Percentiles rank a stretch among this genome's conserved stretches.
These are phyloP conservation scores for Bathybates hornii DNA, from an alignment of 2,113 vertebrate genomes.

Conservation along the genomic window DNA sequence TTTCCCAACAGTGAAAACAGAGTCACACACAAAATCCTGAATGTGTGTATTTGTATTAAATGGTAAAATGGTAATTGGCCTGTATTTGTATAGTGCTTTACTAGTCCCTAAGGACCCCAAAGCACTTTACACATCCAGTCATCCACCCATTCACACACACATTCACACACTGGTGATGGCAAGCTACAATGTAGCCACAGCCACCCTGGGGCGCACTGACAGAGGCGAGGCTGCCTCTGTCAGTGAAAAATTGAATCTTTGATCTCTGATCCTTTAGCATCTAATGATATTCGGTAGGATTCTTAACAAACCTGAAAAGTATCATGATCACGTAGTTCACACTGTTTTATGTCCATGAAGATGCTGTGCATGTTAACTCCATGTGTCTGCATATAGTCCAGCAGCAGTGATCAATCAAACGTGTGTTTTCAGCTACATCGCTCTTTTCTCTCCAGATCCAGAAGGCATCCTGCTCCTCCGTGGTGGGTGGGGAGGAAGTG, in stretches of 20 bases:
- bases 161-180: no score
- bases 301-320: not conserved
- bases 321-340: not conserved
- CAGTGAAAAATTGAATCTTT: not conserved
- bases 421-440: not conserved
- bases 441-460: slow-evolving; percentile 75
- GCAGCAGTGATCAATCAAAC: not conserved
- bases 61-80: no score
- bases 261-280: not conserved
- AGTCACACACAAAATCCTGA: not conserved
- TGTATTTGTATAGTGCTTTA: no score
- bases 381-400: not conserved
- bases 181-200: no score
- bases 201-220: no score
- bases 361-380: not conserved
- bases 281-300: not conserved
- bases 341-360: not conserved
- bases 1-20: not conserved
- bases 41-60: not conserved
- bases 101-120: no score
- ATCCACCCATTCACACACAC: no score
- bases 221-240: no score
- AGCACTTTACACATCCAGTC: no score
- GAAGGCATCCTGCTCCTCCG: slow-evolving; percentile 76
- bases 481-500: slow-evolving; percentile 64